Evolutionary conservation across 2,113 vertebrate genomes (phyloP).

Genomic region (Zosterops pallidus): DNA sequence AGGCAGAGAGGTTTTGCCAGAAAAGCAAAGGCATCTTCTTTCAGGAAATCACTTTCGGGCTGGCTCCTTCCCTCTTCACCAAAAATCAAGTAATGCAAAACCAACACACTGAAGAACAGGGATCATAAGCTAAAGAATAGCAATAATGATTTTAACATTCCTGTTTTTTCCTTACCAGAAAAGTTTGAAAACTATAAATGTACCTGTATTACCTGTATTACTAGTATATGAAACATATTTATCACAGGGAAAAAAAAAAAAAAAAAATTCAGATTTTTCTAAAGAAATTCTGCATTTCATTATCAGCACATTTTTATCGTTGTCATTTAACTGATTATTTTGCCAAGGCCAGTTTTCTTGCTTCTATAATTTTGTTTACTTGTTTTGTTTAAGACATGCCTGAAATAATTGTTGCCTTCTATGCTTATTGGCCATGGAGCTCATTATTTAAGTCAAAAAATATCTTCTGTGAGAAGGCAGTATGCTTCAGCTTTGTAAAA

Average conservation of each 20-base stretch:
- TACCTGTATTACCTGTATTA: background rate
- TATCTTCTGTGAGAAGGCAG: background rate
- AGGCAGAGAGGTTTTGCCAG: background rate
- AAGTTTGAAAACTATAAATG: background rate
- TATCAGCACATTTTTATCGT: background rate
- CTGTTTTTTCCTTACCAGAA: background rate
- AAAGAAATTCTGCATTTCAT: background rate
- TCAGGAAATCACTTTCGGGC: background rate
- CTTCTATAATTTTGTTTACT: background rate
- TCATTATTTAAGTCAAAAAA: background rate
- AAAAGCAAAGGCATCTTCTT: background rate
- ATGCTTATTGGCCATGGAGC: background rate
- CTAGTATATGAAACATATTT: background rate
- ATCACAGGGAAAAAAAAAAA: background rate
- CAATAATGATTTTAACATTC: background rate
- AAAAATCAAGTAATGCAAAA: background rate
- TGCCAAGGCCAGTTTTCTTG: rapidly evolving
- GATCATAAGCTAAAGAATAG: background rate
- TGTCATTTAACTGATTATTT: background rate
- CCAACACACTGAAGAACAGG: background rate
- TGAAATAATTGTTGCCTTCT: background rate
- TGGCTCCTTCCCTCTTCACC: background rate
- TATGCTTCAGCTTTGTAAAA: background rate
- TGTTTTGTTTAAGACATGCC: background rate
- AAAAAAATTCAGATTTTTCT: background rate